Percentiles rank a stretch among this genome's conserved stretches.
Conservation (phyloP, 1,140 invertebrate genomes). For the Calliphora vicina region DNA sequence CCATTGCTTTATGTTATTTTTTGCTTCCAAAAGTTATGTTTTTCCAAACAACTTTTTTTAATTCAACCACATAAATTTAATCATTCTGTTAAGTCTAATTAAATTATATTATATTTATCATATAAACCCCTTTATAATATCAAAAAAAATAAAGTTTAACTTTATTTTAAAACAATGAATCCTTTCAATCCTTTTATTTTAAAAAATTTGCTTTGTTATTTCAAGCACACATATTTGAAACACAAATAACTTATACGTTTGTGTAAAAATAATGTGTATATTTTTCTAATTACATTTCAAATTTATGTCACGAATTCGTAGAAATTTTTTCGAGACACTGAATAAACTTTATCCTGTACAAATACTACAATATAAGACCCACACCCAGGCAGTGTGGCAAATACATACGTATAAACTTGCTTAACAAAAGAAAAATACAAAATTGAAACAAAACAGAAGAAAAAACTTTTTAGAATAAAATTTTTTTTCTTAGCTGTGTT, state of each 20-base stretch:
- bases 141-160: no score
- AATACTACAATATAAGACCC: not conserved
- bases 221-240: no score
- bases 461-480: not conserved
- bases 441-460: not conserved
- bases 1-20: no score
- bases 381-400: not conserved
- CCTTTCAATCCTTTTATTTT: no score
- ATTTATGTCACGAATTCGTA: conserved; percentile 42
- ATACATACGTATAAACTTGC: not conserved
- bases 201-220: no score
- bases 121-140: no score
- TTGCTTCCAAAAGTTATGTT: no score
- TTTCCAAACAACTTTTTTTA: no score
- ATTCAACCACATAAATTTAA: no score
- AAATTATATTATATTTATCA: no score
- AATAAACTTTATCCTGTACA: conserved; percentile 10
- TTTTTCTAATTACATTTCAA: conserved; percentile 41
- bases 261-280: not conserved
- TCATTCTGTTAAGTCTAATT: no score
- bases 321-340: conserved; percentile 16
- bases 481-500: not conserved
- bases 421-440: not conserved
- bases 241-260: not conserved
- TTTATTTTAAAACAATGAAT: no score